These are phyloP conservation scores for Pseudotriccus pelzelni DNA, from an alignment of 2,797 vertebrate species.

Conservation along the genomic window DNA sequence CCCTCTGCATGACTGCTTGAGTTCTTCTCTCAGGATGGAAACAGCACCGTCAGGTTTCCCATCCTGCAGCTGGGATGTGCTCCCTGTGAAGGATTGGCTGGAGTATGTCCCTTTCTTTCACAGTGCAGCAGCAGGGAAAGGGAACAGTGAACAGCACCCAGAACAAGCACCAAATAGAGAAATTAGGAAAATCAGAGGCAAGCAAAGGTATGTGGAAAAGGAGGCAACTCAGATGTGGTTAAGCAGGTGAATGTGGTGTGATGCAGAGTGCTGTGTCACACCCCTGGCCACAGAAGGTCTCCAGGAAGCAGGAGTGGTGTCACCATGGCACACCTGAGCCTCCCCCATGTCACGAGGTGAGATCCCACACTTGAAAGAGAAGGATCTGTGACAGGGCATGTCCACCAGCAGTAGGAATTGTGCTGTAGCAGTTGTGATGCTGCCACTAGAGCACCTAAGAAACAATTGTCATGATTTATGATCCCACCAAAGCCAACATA, in stretches of 20 bases:
- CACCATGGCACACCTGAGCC: background rate
- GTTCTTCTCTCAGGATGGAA: background rate
- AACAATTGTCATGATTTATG: background rate
- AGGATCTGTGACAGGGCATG: background rate
- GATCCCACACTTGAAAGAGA: background rate
- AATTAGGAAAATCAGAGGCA: background rate
- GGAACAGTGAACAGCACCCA: background rate
- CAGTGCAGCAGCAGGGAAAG: background rate
- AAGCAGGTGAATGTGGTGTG: background rate
- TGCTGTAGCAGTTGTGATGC: background rate
- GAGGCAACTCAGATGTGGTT: background rate
- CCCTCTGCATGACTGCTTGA: background rate
- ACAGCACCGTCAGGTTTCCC: background rate
- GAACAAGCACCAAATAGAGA: background rate
- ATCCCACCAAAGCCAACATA: background rate
- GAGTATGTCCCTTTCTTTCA: background rate
- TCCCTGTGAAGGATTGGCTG: background rate
- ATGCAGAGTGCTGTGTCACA: background rate
- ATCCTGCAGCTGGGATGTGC: background rate
- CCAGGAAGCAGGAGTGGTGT: background rate
- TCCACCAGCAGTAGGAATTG: background rate
- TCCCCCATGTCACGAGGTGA: background rate
- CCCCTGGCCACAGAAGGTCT: background rate
- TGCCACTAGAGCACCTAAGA: background rate
- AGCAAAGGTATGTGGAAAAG: background rate